Conservation (phyloP, 2,888 invertebrate genomes). For the Diarsia rubi region DNA sequence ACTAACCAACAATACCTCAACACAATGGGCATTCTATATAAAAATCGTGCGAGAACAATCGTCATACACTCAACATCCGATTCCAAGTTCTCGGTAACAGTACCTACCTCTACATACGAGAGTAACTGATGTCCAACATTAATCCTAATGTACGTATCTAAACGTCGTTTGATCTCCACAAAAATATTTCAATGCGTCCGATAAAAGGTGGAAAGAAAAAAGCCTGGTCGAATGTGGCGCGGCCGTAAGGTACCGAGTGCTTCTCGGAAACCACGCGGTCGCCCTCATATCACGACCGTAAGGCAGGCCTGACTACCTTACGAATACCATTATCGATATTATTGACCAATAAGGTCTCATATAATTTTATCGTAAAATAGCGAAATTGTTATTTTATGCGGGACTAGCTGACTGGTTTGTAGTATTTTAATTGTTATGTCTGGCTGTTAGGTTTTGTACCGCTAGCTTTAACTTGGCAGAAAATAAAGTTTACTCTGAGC, state of each 20-base stretch:
- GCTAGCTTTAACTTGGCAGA: slow-evolving; percentile 1
- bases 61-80: slow-evolving; percentile 70
- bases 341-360: slow-evolving; percentile 46
- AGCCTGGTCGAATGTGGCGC: slow-evolving; percentile 78
- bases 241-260: slow-evolving; percentile 88
- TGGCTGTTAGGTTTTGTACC: slow-evolving; percentile 5
- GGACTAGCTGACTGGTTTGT: slow-evolving; percentile 34
- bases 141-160: slow-evolving; percentile 90
- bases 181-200: slow-evolving; percentile 89
- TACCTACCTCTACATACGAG: slow-evolving; percentile 55
- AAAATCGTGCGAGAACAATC: slow-evolving; percentile 75
- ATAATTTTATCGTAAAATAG: slow-evolving; percentile 41
- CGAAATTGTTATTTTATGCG: slow-evolving; percentile 42
- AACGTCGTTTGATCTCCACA: slow-evolving; percentile 90
- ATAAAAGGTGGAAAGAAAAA: slow-evolving; percentile 87
- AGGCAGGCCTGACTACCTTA: slow-evolving; percentile 71
- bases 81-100: slow-evolving; percentile 80
- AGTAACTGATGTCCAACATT: slow-evolving; percentile 88
- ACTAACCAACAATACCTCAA: slow-evolving; percentile 66
- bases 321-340: slow-evolving; percentile 69
- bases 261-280: slow-evolving; percentile 87
- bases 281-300: slow-evolving; percentile 89
- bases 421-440: slow-evolving; percentile 50
- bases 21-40: slow-evolving; percentile 74
- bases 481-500: not conserved